These are phyloP conservation scores for Orestias chungarensis DNA, from an alignment of 2,797 vertebrate genomes.

Conservation along the genomic window DNA sequence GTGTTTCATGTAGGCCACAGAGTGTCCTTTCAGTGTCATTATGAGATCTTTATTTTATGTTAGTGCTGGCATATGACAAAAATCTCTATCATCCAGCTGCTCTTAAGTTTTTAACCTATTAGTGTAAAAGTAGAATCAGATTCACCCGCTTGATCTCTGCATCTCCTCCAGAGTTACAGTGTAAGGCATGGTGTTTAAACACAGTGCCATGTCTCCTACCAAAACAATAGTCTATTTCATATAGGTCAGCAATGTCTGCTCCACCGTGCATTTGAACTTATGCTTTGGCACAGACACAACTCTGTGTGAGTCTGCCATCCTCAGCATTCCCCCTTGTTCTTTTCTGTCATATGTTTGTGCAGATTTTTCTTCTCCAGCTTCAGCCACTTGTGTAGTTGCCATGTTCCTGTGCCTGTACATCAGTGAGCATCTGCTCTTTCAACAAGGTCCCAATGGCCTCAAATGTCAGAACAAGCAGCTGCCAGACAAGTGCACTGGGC, in stretches of 20 bases:
- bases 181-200: not conserved
- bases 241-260: constrained; percentile 29
- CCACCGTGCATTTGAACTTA: constrained; percentile 29
- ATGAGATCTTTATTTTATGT: not conserved
- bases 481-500: constrained; percentile 75
- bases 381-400: constrained; percentile 77
- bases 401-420: constrained; percentile 78
- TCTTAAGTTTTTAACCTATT: not conserved
- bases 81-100: not conserved
- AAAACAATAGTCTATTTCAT: constrained; percentile 16
- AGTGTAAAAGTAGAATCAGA: not conserved
- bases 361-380: constrained; percentile 60
- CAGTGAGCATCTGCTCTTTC: constrained; percentile 82
- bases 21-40: not conserved
- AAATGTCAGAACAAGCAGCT: constrained; percentile 81
- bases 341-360: constrained; percentile 69
- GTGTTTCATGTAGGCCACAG: not conserved
- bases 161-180: not conserved
- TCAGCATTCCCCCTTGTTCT: constrained; percentile 55
- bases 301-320: constrained; percentile 53
- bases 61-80: not conserved
- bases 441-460: constrained; percentile 78
- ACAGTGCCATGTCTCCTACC: not conserved
- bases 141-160: not conserved
- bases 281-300: constrained; percentile 45